Evolutionary conservation across 2,888 invertebrate genomes (phyloP).

Genomic region (Cryptus armator): DNA sequence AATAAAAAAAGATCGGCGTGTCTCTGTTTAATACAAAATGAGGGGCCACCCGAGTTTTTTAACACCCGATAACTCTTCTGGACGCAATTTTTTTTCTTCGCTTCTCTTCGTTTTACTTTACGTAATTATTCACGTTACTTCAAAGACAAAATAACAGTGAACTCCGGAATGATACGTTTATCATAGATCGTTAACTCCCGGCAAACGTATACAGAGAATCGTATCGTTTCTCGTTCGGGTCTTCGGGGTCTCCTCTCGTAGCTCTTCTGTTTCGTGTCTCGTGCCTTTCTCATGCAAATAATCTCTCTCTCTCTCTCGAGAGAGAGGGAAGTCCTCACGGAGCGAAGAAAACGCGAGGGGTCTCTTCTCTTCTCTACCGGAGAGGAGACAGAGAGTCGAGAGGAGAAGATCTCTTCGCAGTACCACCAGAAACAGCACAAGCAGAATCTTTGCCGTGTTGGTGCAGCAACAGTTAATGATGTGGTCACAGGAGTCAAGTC

Average conservation of each 20-base stretch:
- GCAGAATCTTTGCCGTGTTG: slow-evolving; percentile 60
- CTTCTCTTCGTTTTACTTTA: neutral
- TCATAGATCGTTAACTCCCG: slow-evolving; percentile 58
- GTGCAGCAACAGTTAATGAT: slow-evolving; percentile 73
- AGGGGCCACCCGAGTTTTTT: neutral
- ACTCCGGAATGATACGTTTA: slow-evolving; percentile 39
- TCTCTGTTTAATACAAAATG: neutral
- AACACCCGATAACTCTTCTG: neutral
- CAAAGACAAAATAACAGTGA: neutral
- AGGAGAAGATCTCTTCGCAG: slow-evolving; percentile 51
- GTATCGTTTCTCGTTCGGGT: slow-evolving; percentile 36
- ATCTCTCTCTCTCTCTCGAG: slow-evolving; percentile 39
- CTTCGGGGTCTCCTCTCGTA: slow-evolving; percentile 12
- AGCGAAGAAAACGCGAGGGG: slow-evolving; percentile 27
- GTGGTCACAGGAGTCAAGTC: slow-evolving; percentile 76
- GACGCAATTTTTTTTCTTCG: neutral
- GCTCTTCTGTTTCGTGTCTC: slow-evolving; percentile 45
- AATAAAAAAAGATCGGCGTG: neutral
- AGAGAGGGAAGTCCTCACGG: slow-evolving; percentile 50
- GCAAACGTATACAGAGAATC: slow-evolving; percentile 39
- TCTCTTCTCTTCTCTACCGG: neutral
- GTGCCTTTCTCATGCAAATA: slow-evolving; percentile 70
- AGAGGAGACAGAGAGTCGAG: slow-evolving; percentile 31
- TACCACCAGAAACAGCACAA: slow-evolving; percentile 31
- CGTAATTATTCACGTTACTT: neutral